Conservation (phyloP, 2,888 invertebrate genomes). For the Podotricha telesiphe region DNA sequence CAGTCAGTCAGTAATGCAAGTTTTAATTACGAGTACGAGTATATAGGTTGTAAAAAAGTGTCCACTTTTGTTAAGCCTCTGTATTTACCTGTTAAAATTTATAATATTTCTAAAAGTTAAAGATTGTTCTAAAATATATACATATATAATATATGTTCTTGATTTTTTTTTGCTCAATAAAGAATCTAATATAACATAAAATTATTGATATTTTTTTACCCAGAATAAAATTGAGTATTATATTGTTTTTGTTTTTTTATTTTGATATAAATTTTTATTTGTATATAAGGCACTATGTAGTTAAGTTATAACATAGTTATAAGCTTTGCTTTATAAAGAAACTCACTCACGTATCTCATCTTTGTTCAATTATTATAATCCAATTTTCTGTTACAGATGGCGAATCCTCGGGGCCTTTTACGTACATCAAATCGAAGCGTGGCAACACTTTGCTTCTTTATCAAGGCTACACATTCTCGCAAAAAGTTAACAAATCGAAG, state of each 20-base stretch:
- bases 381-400: conserved; percentile 5
- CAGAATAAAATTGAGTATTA: background rate
- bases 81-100: no score
- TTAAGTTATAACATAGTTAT: background rate
- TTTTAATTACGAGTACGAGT: no score
- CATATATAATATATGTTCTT: background rate
- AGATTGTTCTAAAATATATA: no score
- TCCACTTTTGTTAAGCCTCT: no score
- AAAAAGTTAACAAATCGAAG: conserved; percentile 26
- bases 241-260: background rate
- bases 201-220: background rate
- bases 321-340: background rate
- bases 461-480: conserved; percentile 51
- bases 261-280: background rate
- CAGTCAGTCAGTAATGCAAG: no score
- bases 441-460: conserved; percentile 50
- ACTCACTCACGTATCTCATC: no score
- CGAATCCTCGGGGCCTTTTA: background rate
- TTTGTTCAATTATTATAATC: background rate
- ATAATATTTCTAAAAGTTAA: no score
- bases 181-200: background rate
- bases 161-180: background rate
- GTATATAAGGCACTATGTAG: background rate
- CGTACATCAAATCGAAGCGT: conserved; percentile 20
- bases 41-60: no score